Evolutionary conservation across 2,113 vertebrate genomes (phyloP).

Genomic region (Cyanoramphus novaezelandiae): DNA sequence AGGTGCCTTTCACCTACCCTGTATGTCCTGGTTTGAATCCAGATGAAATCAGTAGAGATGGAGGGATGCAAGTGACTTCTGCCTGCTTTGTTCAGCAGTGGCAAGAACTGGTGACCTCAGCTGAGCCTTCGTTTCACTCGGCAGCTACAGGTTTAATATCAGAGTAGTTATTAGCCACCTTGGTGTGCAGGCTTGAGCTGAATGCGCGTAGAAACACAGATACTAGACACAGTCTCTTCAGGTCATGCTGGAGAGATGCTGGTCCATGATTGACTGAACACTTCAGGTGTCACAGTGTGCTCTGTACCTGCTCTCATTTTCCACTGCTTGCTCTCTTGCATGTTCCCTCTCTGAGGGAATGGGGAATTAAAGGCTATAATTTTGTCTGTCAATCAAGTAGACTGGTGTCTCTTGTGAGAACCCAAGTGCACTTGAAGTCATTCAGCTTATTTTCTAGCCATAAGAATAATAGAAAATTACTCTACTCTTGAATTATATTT

Average conservation of each 20-base stretch:
- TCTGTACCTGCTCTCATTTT: not conserved
- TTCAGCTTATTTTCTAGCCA: not conserved
- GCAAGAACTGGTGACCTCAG: not conserved
- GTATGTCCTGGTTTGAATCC: not conserved
- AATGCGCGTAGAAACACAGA: not conserved
- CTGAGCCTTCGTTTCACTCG: not conserved
- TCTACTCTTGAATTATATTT: not conserved
- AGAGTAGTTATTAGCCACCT: not conserved
- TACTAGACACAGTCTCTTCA: not conserved
- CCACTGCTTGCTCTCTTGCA: not conserved
- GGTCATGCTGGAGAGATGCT: not conserved
- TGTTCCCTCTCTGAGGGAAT: not conserved
- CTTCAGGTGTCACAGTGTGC: not conserved
- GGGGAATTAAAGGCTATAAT: not conserved
- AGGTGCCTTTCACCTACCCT: not conserved
- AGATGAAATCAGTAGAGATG: not conserved
- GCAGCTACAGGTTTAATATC: not conserved
- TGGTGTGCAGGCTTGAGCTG: not conserved
- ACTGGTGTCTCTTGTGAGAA: not conserved
- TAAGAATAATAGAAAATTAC: not conserved
- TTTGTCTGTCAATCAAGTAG: not conserved
- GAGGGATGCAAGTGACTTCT: not conserved
- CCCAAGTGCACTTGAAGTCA: not conserved
- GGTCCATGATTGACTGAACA: not conserved
- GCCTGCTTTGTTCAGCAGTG: not conserved